Base-by-base conservation (phyloP, 2,888 invertebrate species). In the Chironomus tentans region DNA sequence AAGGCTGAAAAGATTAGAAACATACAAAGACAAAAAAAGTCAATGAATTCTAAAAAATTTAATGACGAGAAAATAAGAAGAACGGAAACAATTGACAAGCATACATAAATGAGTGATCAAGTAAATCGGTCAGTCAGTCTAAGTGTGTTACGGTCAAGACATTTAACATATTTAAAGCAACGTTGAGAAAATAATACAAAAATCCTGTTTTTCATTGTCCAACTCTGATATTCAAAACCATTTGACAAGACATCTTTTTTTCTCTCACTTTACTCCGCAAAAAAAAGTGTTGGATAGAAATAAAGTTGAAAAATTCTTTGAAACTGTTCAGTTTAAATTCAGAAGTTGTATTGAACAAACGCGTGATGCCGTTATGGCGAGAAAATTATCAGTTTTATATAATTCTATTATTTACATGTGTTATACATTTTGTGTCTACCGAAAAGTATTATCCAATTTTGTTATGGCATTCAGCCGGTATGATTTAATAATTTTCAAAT, bases 381-480 rank as follows among this genome's bases (percentile, higher is more conserved):
- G 65, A 21, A 22, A 24, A 56, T 7, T 56, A 18, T 56, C 15
- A 56, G 10, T 56, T 56, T 56, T 56, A 56, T 18, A 10, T 10
- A 2, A 38, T 56, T 56, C 4, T 56, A 6, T 6, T 56, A 18
- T 18, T 22, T 12, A 65, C 22, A 65, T 65, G 24, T 65, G 65
- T 24, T 65, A 4, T 65, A 22, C 22, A 65, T 21, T n/a, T 4
- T 65, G 65, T 65, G 12, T 21, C 10, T 24, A 21, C 22, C 24
- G 48, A 74, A 47, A 47, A 74, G 13, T 68, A 46, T 46, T 24
- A 46, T 13, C 74, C 74, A 21, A 48, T 74, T 18, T 62, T 74
- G 22, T 12, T 74, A 4, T 74, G 74, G 74, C 74, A 74, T 48
- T 74, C 74, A 15, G 74, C 74, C 46, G 74, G 74, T 73, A 21